These are phyloP conservation scores for Neosilurus hyrtlii DNA, from an alignment of 2,797 vertebrate species.

Conservation along the genomic window DNA sequence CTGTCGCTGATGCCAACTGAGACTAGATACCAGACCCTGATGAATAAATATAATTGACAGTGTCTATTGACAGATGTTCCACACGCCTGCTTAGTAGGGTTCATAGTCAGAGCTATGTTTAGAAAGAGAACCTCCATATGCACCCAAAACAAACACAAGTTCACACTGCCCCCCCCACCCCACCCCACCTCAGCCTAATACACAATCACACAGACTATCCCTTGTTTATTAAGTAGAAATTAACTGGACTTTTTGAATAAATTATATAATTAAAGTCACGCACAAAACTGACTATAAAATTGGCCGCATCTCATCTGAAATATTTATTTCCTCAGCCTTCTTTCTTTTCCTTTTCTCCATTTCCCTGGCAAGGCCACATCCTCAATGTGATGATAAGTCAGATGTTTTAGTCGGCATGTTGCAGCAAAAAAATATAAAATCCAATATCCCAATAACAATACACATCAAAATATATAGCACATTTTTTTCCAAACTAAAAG, in stretches of 20 bases:
- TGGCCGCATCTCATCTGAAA: background rate
- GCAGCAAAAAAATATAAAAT: too few relatives aligned
- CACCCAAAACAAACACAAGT: slow-evolving; percentile 56
- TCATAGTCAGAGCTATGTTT: slow-evolving; percentile 31
- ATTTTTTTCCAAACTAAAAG: too few relatives aligned
- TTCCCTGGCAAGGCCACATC: background rate
- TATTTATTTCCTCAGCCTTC: background rate
- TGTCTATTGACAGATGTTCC: slow-evolving; percentile 55
- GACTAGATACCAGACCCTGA: slow-evolving; percentile 42
- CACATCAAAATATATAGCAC: too few relatives aligned
- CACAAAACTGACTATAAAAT: background rate
- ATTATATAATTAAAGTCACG: too few relatives aligned
- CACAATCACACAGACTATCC: background rate
- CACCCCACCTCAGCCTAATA: background rate
- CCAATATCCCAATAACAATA: too few relatives aligned
- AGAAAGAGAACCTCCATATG: slow-evolving; percentile 52
- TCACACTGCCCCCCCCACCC: slow-evolving; percentile 23
- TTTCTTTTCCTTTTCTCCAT: background rate
- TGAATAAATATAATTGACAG: slow-evolving; percentile 48
- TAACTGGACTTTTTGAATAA: background rate
- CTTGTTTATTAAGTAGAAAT: background rate
- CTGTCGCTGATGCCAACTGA: background rate
- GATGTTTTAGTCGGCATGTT: background rate
- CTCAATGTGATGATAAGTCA: background rate
- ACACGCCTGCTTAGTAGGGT: background rate